Base-by-base conservation (phyloP, 1,140 invertebrate genomes). In the Papilio glaucus region DNA sequence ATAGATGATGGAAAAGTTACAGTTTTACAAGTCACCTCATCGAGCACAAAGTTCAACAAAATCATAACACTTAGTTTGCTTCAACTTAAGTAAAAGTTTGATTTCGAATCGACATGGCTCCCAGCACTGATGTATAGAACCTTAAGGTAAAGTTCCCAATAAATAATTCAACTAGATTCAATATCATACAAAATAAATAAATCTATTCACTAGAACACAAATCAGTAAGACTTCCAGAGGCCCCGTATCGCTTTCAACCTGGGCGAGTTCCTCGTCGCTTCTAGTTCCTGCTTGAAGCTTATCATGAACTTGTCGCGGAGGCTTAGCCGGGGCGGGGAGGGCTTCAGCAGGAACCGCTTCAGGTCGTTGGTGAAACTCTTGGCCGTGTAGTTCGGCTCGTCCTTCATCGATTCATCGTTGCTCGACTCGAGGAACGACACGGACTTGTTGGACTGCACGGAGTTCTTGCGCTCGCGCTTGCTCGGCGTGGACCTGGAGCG, bases 291-390 rank as follows among this genome's bases (percentile, higher is more conserved):
- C 71, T 91, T 90, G 84, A 93, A 87, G 72, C 92, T 93, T 26
- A 80, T 91, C n/a, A 93, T 87, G 73, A 94, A 90, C 63, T 93
- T 94, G 65, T 94, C 92, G 10, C 90, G 85, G 7, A 94, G 78
- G 73, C 90, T 94, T 4, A 90, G 86, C 13, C 92, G 75, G 7
- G 91, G 91, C 13, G 92, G 81, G 6, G 89, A 85, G 4, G 93
- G 92, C 70, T 89, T 91, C 29, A 94, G 77, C 5, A 94, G 73
- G 63, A 94, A 93, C 82, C 88, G 91, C 79, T 94, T 93, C 62
- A 94, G 77, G 74, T 94, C 93, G 71, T 94, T 93, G 0, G 92
- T 94, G 76, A 94, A 94, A 72, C 91, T 93, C 72, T 88, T 93
- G 5, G 90, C 92, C 21, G 93, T 93, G 72, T 94, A 94, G 68